Percentiles rank a stretch among this genome's conserved stretches.
phyloP scores from a whole-genome alignment of 1,140 invertebrate species.

The Temnothorax longispinosus region DNA sequence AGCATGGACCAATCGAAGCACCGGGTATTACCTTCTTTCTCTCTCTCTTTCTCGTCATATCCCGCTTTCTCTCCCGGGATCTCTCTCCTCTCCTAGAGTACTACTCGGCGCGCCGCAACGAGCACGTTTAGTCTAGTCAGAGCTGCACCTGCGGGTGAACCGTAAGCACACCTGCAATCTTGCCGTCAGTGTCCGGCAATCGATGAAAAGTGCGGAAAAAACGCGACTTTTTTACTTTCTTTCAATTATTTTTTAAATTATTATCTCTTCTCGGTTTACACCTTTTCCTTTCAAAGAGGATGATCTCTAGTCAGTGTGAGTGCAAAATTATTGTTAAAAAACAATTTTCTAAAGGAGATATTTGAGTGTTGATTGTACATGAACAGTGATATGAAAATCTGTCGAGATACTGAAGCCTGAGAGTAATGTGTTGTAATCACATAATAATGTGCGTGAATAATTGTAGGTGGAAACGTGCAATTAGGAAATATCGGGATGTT shows the following conservation, averaged over 20 bases:
- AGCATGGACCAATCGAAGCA: slow-evolving; percentile 77
- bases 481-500: not conserved
- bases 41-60: slow-evolving; percentile 21
- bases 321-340: not conserved
- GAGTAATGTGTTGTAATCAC: not conserved
- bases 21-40: slow-evolving; percentile 57
- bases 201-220: slow-evolving; percentile 5
- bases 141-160: slow-evolving; percentile 75
- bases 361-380: not conserved
- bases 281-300: not conserved
- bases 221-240: not conserved
- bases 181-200: slow-evolving; percentile 12
- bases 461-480: not conserved
- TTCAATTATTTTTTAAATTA: not conserved
- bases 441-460: not conserved
- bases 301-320: slow-evolving; percentile 40
- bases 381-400: not conserved
- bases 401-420: not conserved
- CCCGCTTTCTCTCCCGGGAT: slow-evolving; percentile 34
- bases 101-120: slow-evolving; percentile 62
- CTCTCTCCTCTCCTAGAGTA: slow-evolving; percentile 71
- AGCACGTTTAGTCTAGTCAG: slow-evolving; percentile 80
- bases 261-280: not conserved
- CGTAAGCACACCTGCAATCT: slow-evolving; percentile 63
- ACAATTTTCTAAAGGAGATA: not conserved